Base-by-base conservation (phyloP, 2,888 invertebrate species). In the Cremastinae sp. region DNA sequence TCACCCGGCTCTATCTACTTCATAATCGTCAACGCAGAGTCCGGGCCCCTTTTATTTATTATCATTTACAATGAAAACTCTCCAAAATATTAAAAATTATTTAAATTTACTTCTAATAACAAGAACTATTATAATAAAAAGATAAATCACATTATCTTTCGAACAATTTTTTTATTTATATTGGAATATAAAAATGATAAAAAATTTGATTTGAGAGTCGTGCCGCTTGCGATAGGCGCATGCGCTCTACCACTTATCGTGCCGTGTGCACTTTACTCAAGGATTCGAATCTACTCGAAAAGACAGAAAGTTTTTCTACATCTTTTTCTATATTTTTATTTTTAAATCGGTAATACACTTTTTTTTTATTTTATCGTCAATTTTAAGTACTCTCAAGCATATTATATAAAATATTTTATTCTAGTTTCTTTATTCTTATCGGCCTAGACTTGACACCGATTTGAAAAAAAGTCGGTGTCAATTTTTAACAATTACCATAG, bases 1-100 rank as follows among this genome's bases (percentile, higher is more conserved):
- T 68, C 73, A 59, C 77, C 74, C 47, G 68, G 53, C 58, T 79
- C 81, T n/a, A n/a, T n/a, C n/a, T 38, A 75, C 80, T 38, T 9
- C 20, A 36, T 16, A 22, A 7, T 14, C 12, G 14, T 38, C 53
- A 2, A 12, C 53, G 51, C 51, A 7, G 14, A 14, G 34, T 12
- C 53, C 34, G n/a, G n/a, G n/a, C n/a, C n/a, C n/a, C n/a, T n/a
- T n/a, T n/a, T n/a, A n/a, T n/a, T n/a, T n/a, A n/a, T n/a, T n/a
- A n/a, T n/a, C n/a, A n/a, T n/a, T n/a, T n/a, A n/a, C n/a, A n/a
- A n/a, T n/a, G 28, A 28, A 28, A 28, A 28, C 28, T 28, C 28
- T 28, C 5, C 28, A 5, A 5, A 28, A 3, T 5, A 28, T 5
- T 2, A 28, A 28, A 5, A 28, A 28, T 28, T 28, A 28, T 3